Conservation (phyloP, 2,888 invertebrate genomes). For the Synergus gifuensis region DNA sequence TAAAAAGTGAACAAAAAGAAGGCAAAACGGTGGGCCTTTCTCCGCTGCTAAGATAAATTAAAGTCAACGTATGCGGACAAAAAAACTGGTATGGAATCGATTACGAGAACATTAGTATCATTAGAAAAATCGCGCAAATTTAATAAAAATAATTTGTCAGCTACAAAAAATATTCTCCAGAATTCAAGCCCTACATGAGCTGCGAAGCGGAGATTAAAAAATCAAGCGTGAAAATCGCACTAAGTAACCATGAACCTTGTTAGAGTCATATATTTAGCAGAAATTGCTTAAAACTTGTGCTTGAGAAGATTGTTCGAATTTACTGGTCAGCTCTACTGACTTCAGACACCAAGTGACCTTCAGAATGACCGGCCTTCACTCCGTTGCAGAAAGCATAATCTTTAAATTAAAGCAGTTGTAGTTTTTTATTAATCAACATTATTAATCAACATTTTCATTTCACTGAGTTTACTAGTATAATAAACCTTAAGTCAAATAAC, state of each 20-base stretch:
- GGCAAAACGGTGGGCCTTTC: conserved; percentile 7
- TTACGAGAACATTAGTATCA: conserved; percentile 2
- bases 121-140: not conserved
- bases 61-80: conserved; percentile 5
- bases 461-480: not conserved
- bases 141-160: not conserved
- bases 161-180: not conserved
- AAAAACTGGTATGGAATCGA: not conserved
- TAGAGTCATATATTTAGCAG: not conserved
- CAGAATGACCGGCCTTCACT: not conserved
- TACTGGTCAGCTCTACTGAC: not conserved
- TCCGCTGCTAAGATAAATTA: not conserved
- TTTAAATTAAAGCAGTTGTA: not conserved
- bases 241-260: conserved; percentile 4
- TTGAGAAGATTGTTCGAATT: not conserved
- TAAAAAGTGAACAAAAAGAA: conserved; percentile 21
- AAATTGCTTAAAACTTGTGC: not conserved
- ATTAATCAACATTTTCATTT: conserved; percentile 9
- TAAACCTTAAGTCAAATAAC: not conserved
- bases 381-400: not conserved
- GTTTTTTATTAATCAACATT: not conserved
- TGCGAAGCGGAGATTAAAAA: not conserved
- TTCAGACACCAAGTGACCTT: not conserved
- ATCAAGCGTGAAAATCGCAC: not conserved
- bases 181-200: not conserved